Percentiles rank a stretch among this genome's conserved stretches.
These are phyloP conservation scores for Iphiclides podalirius DNA, from an alignment of 2,888 invertebrate species.

Conservation along the genomic window DNA sequence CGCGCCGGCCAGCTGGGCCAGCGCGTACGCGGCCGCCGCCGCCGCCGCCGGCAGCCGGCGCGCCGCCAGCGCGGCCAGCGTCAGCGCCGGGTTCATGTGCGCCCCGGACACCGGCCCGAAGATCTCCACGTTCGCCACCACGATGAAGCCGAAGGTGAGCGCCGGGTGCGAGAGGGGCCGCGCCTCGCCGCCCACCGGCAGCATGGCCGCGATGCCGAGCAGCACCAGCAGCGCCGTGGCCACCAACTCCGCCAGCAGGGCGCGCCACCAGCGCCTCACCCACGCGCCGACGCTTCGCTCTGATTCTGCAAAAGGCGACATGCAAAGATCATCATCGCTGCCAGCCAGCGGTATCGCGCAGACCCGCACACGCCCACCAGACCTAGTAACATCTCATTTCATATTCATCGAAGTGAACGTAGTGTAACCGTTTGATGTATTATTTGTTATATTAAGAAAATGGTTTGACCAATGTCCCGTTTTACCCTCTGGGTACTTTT, in stretches of 20 bases:
- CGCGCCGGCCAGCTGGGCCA: slow-evolving; percentile 55
- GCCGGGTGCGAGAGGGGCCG: slow-evolving; percentile 54
- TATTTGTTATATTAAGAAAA: too few relatives aligned
- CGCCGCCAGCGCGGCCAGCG: slow-evolving; percentile 81
- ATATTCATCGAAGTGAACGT: too few relatives aligned
- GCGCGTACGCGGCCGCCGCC: slow-evolving; percentile 47
- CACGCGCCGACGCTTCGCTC: slow-evolving; percentile 37
- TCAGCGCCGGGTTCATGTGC: slow-evolving; percentile 89
- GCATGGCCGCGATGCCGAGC: slow-evolving; percentile 53
- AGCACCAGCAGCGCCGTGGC: slow-evolving; percentile 63
- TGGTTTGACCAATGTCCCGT: too few relatives aligned
- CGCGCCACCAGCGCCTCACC: slow-evolving; percentile 57
- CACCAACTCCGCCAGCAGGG: slow-evolving; percentile 53
- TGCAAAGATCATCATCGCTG: too few relatives aligned
- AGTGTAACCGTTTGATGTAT: too few relatives aligned
- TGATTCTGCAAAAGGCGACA: slow-evolving; percentile 11
- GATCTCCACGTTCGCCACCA: slow-evolving; percentile 49
- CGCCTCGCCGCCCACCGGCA: slow-evolving; percentile 33
- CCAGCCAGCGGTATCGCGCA: not conserved
- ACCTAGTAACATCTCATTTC: too few relatives aligned
- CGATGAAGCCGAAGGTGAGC: slow-evolving; percentile 59
- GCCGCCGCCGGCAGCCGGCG: slow-evolving; percentile 63
- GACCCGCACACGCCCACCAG: too few relatives aligned
- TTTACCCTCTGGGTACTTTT: too few relatives aligned
- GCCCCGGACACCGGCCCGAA: slow-evolving; percentile 88